These are phyloP conservation scores for Leptopilina boulardi DNA, from an alignment of 1,140 invertebrate species.

Conservation along the genomic window DNA sequence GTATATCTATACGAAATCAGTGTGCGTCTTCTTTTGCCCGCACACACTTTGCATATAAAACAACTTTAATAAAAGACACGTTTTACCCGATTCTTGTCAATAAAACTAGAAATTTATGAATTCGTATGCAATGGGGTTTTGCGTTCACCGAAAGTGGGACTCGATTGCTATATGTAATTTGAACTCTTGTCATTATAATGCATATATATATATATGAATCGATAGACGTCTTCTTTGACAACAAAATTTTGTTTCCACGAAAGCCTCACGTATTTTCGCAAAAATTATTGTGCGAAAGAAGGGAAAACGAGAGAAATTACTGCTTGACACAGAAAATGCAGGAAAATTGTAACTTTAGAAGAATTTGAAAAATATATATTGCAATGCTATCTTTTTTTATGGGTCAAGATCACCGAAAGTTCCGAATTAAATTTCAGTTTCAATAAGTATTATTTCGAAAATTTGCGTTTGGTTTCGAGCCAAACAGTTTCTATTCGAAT, in stretches of 20 bases:
- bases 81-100: not conserved
- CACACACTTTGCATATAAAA: not conserved
- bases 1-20: conserved; percentile 12
- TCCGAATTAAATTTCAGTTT: no score
- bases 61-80: not conserved
- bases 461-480: no score
- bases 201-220: no score
- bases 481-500: no score
- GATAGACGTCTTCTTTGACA: not conserved
- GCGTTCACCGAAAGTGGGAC: conserved; percentile 17
- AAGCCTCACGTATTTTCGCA: not conserved
- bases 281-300: not conserved
- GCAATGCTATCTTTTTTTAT: no score
- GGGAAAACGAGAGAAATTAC: not conserved
- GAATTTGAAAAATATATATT: no score
- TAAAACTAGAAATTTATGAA: conserved; percentile 25
- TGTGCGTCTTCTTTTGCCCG: not conserved
- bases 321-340: no score
- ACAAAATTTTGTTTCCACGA: not conserved
- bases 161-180: not conserved
- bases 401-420: no score
- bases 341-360: no score
- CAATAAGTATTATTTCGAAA: no score
- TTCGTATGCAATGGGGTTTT: conserved; percentile 26
- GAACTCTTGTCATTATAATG: not conserved